Evolutionary conservation across 2,113 vertebrate genomes (phyloP), one percentile per base, ranked within the genome.

Genomic region (Willisornis vidua): DNA sequence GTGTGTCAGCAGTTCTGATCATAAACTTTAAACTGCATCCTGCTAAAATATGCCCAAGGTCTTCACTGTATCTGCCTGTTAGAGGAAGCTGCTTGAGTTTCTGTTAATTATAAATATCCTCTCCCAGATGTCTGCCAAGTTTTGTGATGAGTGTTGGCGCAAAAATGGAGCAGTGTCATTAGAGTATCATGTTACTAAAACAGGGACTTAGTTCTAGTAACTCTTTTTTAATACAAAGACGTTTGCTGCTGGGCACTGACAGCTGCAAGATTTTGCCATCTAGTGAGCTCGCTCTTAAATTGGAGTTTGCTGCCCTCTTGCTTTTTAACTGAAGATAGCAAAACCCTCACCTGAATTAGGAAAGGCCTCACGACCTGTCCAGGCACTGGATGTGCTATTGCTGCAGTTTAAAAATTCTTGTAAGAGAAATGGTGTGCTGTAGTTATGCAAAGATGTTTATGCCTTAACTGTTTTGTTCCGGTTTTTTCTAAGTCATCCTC

Each of bases 251-350:
- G 13, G 31, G 37, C 26, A 41, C 12, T 6, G 48, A 28, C 26
- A 3, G 7, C 19, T 35, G 55, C 20, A 11, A 1, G 3, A 28
- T 59, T 41, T 57, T 24, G 33, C 43, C 2, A 10, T 20, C 20
- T 26, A 6, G 22, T 19, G 72, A 58, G 48, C 14, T 52, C 22
- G 7, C 52, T 20, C 19, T 78, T 89, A 65, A 55, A 23, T 7
- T 79, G 90, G 78, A 85, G 62, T 28, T 33, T 95, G 90, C 94
- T 96, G 95, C 96, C 95, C 96, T 87, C 96, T 96, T 78, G 87
- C 78, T 65, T 87, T 85, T 45, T 46, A 37, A 59, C 16, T 41
- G 78, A 82, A 54, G 3, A 95, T 52, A 85, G 90, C 92, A 89
- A 63, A 57, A 59, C 12, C 9, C 23, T n/a, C 4, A 7, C 14